Evolutionary conservation across 2,113 vertebrate species (phyloP).

Genomic region (Sturnus vulgaris): DNA sequence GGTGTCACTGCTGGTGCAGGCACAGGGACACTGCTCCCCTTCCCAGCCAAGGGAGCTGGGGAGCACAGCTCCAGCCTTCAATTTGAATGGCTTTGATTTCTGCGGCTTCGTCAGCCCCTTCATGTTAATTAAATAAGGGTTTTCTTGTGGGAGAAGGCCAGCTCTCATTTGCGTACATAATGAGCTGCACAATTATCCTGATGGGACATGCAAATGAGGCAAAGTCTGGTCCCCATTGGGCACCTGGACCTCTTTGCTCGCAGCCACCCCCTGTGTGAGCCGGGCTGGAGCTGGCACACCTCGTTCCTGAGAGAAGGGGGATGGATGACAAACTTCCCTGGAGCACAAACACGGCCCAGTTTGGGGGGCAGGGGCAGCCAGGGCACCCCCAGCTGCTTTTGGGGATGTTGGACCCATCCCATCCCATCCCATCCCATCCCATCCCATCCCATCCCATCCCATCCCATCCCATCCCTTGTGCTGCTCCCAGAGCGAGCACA

Average conservation of each 20-base stretch:
- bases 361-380: neutral
- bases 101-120: neutral
- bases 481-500: fast-evolving
- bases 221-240: neutral
- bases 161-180: constrained; percentile 12
- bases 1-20: neutral
- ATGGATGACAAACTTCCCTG: neutral
- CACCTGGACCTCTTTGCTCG: neutral
- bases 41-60: neutral
- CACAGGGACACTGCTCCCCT: neutral
- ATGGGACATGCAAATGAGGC: neutral
- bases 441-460: no score
- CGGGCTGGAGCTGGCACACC: neutral
- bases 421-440: no score
- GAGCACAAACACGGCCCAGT: fast-evolving
- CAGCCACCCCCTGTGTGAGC: neutral
- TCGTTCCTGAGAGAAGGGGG: neutral
- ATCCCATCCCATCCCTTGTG: fast-evolving
- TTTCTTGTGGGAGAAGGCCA: constrained; percentile 34
- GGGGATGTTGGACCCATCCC: fast-evolving
- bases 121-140: constrained; percentile 18
- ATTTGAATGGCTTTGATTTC: constrained; percentile 67
- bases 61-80: neutral
- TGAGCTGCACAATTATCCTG: constrained; percentile 23
- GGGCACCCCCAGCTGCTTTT: neutral